These are phyloP conservation scores for Lasioglossum calceatum DNA, from an alignment of 2,888 invertebrate species.

Conservation along the genomic window DNA sequence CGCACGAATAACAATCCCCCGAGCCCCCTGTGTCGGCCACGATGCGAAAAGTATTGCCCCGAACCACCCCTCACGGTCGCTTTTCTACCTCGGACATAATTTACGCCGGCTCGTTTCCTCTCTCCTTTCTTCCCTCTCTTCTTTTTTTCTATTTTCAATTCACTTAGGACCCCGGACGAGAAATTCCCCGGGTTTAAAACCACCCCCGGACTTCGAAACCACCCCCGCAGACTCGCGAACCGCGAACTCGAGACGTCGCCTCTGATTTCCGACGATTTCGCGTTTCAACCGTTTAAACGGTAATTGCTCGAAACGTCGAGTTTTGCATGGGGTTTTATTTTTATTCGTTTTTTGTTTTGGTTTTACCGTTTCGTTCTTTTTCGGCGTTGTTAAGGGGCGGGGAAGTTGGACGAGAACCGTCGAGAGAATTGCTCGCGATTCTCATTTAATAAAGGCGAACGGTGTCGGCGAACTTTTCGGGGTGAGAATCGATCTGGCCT, in stretches of 20 bases:
- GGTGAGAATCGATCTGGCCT: background rate
- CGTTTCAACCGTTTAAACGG: background rate
- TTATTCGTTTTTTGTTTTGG: background rate
- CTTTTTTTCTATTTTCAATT: conserved; percentile 80
- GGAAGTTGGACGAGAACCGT: background rate
- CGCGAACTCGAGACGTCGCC: conserved; percentile 55
- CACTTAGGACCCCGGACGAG: conserved; percentile 74
- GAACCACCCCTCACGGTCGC: conserved; percentile 46
- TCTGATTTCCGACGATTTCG: conserved; percentile 58
- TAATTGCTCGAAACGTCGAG: conserved; percentile 8
- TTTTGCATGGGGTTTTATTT: background rate
- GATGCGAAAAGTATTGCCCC: conserved; percentile 78
- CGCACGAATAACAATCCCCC: conserved; percentile 82
- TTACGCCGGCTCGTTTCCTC: conserved; percentile 60
- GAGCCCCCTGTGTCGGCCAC: conserved; percentile 33
- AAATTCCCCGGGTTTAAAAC: conserved; percentile 70
- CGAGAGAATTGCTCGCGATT: background rate
- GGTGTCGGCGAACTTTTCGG: background rate
- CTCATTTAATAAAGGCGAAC: conserved; percentile 8
- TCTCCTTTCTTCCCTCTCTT: background rate
- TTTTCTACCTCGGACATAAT: conserved; percentile 66
- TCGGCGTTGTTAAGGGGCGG: background rate
- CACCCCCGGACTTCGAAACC: conserved; percentile 35
- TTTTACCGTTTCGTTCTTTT: background rate
- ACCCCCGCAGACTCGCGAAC: conserved; percentile 26